Evolutionary conservation across 2,113 vertebrate genomes (phyloP), one percentile per base, ranked within the genome.

Genomic region (Rostratula benghalensis): DNA sequence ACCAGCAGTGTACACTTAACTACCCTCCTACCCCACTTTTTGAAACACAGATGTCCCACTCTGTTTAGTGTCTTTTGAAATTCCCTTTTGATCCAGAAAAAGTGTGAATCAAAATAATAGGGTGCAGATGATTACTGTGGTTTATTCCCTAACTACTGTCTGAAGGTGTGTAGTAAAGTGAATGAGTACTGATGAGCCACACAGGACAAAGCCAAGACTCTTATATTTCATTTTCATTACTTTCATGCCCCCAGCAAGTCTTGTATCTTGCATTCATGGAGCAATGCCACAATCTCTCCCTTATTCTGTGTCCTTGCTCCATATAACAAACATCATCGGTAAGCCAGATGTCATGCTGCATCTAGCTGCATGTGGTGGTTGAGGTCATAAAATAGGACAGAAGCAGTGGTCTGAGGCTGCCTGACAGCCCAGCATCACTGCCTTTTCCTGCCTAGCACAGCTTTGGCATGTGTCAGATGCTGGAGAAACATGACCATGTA

Each of bases 251-350:
- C 1, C 35, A 89, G 64, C 27, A 68, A 75, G 61, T 6, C 28
- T 90, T 67, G 18, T 31, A 8, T 71, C 39, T 68, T 77, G 41
- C 4, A 2, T 45, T 73, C 54, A 28, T 16, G 37, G 41, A 46
- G 63, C 24, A 45, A 37, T 50, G 64, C n/a, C 43, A 91, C 81
- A 90, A 50, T 61, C 27, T 80, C n/a, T 70, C 63, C 45, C 67
- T 94, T 94, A 80, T 95, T 83, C 71, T 60, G 30, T 68, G 48
- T 85, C 70, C 59, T 74, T 1, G 2, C 25, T 59, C 46, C 13
- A 6, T 8, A 27, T 30, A 59, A 54, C 74, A 84, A 87, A 53
- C 0, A 0, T 54, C 31, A 30, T 3, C 3, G 0, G 43, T 23
- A 35, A 41, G 64, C 41, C 80, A 83, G 64, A 76, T 95, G 94